Evolutionary conservation across 2,113 vertebrate species (phyloP), one percentile per base, ranked within the genome.

Genomic region (Colinus virginianus): DNA sequence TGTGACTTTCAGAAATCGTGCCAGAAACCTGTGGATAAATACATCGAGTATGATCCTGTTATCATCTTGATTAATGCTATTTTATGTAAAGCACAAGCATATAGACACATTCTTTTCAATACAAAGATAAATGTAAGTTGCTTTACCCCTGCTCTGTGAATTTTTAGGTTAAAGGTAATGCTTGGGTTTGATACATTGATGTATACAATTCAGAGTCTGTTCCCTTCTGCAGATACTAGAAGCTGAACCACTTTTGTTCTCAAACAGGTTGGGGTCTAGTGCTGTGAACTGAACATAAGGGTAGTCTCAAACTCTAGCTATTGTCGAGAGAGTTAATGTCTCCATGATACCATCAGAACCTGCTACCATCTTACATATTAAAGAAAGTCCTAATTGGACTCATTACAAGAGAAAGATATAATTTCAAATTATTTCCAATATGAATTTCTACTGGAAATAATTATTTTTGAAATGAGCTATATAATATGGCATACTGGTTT

Each of bases 41-140:
- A 99, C 53, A 99, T 99, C 17, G 99, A 99, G 89, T 99, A 99
- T 96, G 99, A 99, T 96, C 99, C 98, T n/a, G 99, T 99, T 62
- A 99, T 99, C 85, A 99, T 99, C 95, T 97, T 99, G 88, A 99
- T 99, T 89, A 99, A 99, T 97, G 99, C 98, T 62, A 97, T 99
- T 95, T 95, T 99, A 88, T 99, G 99, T 95, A 99, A 99, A 98
- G 98, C 98, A 28, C 99, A 99, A 92, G 99, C 98, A 13, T 99
- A 99, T 94, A 98, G 99, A 49, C 99, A 99, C 96, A 99, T 99
- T 93, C 96, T 99, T 92, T 99, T 99, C 97, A 99, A 99, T 95
- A 99, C 99, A 17, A 97, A 97, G 86, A 97, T 99, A 96, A 99
- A 99, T 63, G 99, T 99, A 98, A 99, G 99, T 98, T 95, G 51